Evolutionary conservation across 2,888 invertebrate genomes (phyloP).

Genomic region (Amphipyra tragopoginis): DNA sequence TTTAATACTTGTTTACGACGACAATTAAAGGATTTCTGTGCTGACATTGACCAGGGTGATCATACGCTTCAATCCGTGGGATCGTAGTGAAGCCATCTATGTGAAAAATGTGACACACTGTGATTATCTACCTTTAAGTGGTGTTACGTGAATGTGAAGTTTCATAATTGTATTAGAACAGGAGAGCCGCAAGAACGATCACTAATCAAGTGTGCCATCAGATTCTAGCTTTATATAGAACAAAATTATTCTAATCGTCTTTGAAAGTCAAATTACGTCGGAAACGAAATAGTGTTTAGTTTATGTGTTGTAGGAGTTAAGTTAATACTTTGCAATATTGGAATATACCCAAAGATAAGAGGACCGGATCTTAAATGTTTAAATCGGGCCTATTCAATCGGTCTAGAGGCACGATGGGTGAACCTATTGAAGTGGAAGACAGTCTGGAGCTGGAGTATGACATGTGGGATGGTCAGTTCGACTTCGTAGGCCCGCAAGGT

Average conservation of each 20-base stretch:
- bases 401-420: constrained; percentile 83
- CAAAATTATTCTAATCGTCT: constrained; percentile 78
- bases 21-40: constrained; percentile 73
- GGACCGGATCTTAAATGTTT: constrained; percentile 80
- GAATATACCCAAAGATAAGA: constrained; percentile 81
- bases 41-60: constrained; percentile 42
- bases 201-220: constrained; percentile 80
- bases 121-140: constrained; percentile 60
- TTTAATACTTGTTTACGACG: constrained; percentile 86
- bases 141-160: constrained; percentile 67
- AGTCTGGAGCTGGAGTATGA: constrained; percentile 94
- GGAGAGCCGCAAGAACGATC: constrained; percentile 48
- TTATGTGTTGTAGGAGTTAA: constrained; percentile 61
- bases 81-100: constrained; percentile 60
- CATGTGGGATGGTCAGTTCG: constrained; percentile 97
- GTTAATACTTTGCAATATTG: constrained; percentile 78
- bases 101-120: constrained; percentile 78
- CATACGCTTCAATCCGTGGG: constrained; percentile 18
- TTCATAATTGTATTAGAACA: constrained; percentile 66
- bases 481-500: constrained; percentile 92
- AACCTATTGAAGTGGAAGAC: constrained; percentile 86
- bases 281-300: constrained; percentile 66
- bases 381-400: constrained; percentile 85
- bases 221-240: constrained; percentile 75
- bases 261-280: constrained; percentile 72